Evolutionary conservation across 2,113 vertebrate species (phyloP), one percentile per base, ranked within the genome.

Genomic region (Reinhardtius hippoglossoides): DNA sequence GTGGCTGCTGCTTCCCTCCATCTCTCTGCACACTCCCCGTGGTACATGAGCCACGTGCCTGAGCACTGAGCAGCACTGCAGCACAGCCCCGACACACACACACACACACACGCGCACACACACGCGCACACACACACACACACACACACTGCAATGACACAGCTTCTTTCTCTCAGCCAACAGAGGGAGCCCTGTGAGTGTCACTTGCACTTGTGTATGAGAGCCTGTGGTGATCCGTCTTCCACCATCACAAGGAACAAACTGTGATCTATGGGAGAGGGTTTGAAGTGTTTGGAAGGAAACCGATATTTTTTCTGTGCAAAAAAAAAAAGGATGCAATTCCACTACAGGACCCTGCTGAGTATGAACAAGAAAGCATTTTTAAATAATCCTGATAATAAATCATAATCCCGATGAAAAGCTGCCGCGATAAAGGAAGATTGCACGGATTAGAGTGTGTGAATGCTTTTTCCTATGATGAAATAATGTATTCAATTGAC

Each of bases 111-210:
- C 78, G 78, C 78, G 80, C 78, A 31, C 66, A 65, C 75, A 40
- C 81, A 50, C 69, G 42, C 81, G 69, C 69, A 35, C 67, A 63
- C 76, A 42, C 82, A 26, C 66, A 65, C 75, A 40, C 81, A 46
- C 44, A 50, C 81, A 72, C 66, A 76, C 78, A 79, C 82, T 57
- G 82, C 84, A 81, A 81, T 91, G 89, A 89, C 87, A 90, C 80
- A 82, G 82, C 81, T 86, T 68, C 67, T 85, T 87, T 81, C 63
- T 40, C 61, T 64, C 48, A 37, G 71, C 71, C 64, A 73, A 61
- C 68, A 62, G 50, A 71, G 72, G 81, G 75, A 83, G 71, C 60
- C 50, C 50, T 54, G 7, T 48, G 2, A 71, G 27, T 62, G 62
- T 58, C 78, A 56, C 76, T 48, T 58, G 71, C 56, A 72, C n/a